Base-by-base conservation (phyloP, 2,797 vertebrate species). In the Menidia menidia region DNA sequence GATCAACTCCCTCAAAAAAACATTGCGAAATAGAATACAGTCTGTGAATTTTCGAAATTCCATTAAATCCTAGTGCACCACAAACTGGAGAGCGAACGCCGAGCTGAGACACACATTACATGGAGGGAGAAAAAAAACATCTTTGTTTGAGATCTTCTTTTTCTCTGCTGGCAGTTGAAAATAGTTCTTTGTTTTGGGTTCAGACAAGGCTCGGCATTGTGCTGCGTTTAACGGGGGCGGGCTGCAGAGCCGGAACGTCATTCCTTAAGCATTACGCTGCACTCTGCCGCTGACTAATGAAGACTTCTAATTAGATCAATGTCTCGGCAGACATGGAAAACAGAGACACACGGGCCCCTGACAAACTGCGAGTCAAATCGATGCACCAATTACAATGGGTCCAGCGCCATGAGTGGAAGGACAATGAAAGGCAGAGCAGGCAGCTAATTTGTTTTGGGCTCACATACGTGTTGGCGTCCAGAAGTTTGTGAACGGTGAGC, bases 241-340 rank as follows among this genome's bases (percentile, higher is more conserved):
- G 50, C 33, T 18, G 71, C 25, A 33, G 67, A 60, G 62, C 56
- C 58, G 61, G 68, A 78, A 68, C 78, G 77, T 78, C 90, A 90
- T 93, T 93, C 91, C 85, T 91, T 81, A 71, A 88, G 77, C 87
- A 89, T 92, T 88, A 91, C 88, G 88, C 85, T 74, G 84, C 81
- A 73, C 85, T 87, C 80, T 87, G 85, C 77, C 79, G 81, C 87
- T 88, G 87, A 87, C 87, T 91, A 92, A 93, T 93, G 88, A 88
- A 90, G 85, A 89, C 82, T 85, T 84, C 75, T 91, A 92, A 93
- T 93, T 88, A 88, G 89, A 92, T 92, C 87, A 90, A 75, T 80
- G 84, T 87, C 86, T 87, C 75, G 70, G 58, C 78, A 84, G 91
- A 87, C 81, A 75, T 71, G 68, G 79, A 89, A 89, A 89, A 90